Conservation (phyloP, 2,113 vertebrate genomes). For the Ceyx melanurus region DNA sequence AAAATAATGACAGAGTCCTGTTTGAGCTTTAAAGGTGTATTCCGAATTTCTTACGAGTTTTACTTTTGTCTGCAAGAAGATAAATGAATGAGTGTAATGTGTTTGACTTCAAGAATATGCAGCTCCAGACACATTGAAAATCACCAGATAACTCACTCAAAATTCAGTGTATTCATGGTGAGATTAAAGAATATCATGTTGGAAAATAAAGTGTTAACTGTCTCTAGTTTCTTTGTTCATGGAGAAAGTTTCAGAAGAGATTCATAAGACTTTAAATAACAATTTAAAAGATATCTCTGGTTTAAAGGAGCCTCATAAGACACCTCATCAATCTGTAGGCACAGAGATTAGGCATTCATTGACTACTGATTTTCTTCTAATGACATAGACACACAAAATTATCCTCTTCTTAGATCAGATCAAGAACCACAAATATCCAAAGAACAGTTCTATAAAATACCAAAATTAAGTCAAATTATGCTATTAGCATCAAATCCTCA, state of each 20-base stretch:
- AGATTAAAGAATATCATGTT: not conserved
- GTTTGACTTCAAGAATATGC: not conserved
- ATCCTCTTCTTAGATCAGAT: not conserved
- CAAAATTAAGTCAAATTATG: not conserved
- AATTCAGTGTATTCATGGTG: not conserved
- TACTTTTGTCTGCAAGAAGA: conserved; percentile 77
- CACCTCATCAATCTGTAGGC: not conserved
- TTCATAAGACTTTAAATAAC: not conserved
- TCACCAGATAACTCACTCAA: not conserved
- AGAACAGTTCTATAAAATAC: not conserved
- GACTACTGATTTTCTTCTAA: not conserved
- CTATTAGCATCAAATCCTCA: not conserved
- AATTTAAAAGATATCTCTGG: not conserved
- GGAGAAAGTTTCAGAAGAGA: not conserved
- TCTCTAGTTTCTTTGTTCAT: not conserved
- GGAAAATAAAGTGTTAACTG: not conserved
- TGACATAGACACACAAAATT: not conserved
- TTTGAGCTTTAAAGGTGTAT: conserved; percentile 85
- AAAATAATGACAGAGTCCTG: conserved; percentile 86
- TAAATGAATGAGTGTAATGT: not conserved
- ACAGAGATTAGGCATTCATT: not conserved
- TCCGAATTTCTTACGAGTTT: conserved; percentile 84
- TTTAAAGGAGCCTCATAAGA: not conserved
- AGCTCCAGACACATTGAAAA: not conserved
- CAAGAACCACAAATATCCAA: not conserved